These are phyloP conservation scores for Octonoba sinensis DNA, from an alignment of 2,888 invertebrate species.

Conservation along the genomic window DNA sequence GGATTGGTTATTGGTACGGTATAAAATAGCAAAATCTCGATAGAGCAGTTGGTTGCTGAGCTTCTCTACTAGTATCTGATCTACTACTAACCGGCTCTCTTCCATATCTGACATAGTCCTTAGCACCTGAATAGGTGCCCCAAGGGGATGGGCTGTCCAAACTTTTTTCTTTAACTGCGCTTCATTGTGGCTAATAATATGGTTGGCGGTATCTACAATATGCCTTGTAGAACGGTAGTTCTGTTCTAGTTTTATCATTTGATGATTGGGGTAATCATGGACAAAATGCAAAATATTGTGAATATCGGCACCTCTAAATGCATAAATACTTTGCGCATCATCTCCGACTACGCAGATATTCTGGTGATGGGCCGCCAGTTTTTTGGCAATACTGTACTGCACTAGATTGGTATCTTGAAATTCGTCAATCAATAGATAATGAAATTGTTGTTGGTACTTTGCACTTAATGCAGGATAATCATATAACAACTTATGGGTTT, in stretches of 20 bases:
- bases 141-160: background rate
- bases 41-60: background rate
- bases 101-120: background rate
- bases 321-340: slow-evolving; percentile 63
- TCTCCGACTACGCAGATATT: slow-evolving; percentile 54
- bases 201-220: no score
- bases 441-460: slow-evolving; percentile 38
- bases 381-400: slow-evolving; percentile 26
- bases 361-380: slow-evolving; percentile 5
- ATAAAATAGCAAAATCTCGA: background rate
- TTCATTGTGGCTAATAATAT: slow-evolving; percentile 3
- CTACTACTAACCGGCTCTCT: background rate
- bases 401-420: slow-evolving; percentile 64
- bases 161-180: background rate
- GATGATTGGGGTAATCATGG: background rate
- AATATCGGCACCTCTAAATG: slow-evolving; percentile 55
- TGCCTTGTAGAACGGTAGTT: slow-evolving; percentile 46
- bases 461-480: background rate
- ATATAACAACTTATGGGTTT: background rate
- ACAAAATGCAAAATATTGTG: slow-evolving; percentile 33
- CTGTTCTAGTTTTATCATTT: slow-evolving; percentile 43
- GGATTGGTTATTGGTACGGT: background rate
- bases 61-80: background rate
- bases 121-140: background rate
- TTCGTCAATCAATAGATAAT: slow-evolving; percentile 63